Evolutionary conservation across 2,113 vertebrate species (phyloP).

Genomic region (Candoia aspera): DNA sequence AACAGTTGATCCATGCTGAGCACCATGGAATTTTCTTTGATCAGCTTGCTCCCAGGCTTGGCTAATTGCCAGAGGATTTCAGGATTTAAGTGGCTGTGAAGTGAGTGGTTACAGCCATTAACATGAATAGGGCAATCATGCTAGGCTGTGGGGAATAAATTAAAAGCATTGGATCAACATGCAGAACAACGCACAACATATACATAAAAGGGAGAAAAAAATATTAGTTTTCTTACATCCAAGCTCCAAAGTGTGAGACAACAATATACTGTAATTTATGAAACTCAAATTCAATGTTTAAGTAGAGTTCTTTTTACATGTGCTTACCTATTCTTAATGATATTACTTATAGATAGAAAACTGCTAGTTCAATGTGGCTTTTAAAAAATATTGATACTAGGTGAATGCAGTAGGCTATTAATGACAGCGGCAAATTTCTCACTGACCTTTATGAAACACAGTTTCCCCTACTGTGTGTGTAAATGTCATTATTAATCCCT

Average conservation of each 20-base stretch:
- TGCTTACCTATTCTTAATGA: neutral
- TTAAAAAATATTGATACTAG: neutral
- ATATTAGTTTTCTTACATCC: no score
- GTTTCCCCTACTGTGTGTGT: neutral
- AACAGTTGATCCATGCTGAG: neutral
- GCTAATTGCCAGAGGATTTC: neutral
- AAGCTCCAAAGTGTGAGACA: neutral
- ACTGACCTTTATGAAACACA: conserved; percentile 15
- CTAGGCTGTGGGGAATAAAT: neutral
- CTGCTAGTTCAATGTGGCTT: neutral
- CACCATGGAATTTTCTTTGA: neutral
- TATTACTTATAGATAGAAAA: fast-evolving
- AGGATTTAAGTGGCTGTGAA: neutral
- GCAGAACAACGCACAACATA: neutral
- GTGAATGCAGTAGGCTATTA: conserved; percentile 3
- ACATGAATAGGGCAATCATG: neutral
- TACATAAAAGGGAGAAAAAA: fast-evolving
- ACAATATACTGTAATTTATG: fast-evolving
- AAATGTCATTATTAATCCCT: neutral
- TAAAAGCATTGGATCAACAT: neutral
- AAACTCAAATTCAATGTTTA: fast-evolving
- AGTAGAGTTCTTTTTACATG: fast-evolving
- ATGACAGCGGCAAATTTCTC: neutral
- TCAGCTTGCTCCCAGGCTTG: neutral
- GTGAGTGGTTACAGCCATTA: neutral